Conservation (phyloP, 2,797 vertebrate species). For the Melanotaenia pygmaea region DNA sequence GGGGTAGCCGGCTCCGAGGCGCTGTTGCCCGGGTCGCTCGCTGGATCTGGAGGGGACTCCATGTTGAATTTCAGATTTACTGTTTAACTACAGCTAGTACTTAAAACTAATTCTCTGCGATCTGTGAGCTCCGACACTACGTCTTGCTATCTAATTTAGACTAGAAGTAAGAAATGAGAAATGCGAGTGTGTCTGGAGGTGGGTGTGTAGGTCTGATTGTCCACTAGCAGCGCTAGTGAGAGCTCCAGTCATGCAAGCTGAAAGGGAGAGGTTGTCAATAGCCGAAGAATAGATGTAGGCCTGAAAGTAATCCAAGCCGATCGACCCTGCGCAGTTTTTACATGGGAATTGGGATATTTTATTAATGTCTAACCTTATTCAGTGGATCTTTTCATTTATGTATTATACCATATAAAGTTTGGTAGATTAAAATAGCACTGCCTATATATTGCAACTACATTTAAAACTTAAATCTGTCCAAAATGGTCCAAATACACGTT, state of each 20-base stretch:
- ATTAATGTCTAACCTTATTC: neutral
- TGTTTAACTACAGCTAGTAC: slow-evolving; percentile 73
- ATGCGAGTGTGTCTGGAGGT: slow-evolving; percentile 89
- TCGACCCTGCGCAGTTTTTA: slow-evolving; percentile 60
- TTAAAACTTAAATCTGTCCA: slow-evolving; percentile 19
- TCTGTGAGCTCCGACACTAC: slow-evolving; percentile 88
- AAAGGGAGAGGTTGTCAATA: slow-evolving; percentile 87
- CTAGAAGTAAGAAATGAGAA: slow-evolving; percentile 93
- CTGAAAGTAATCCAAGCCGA: slow-evolving; percentile 72
- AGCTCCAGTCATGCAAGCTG: slow-evolving; percentile 80
- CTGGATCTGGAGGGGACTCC: slow-evolving; percentile 97
- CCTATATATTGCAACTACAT: slow-evolving; percentile 9
- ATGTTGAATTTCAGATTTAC: slow-evolving; percentile 87
- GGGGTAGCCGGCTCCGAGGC: slow-evolving; percentile 92
- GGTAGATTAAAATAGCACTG: neutral
- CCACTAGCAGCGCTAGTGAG: slow-evolving; percentile 96
- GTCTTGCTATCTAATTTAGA: slow-evolving; percentile 93
- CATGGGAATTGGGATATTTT: slow-evolving; percentile 4
- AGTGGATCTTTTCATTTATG: neutral
- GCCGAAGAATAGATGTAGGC: slow-evolving; percentile 86
- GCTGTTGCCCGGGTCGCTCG: slow-evolving; percentile 94
- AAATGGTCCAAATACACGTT: slow-evolving; percentile 14
- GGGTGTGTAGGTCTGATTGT: slow-evolving; percentile 89
- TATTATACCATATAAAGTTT: neutral
- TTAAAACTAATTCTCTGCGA: slow-evolving; percentile 86